These are phyloP conservation scores for Drosophila antonietae DNA, from an alignment of 2,888 invertebrate genomes.

Conservation along the genomic window DNA sequence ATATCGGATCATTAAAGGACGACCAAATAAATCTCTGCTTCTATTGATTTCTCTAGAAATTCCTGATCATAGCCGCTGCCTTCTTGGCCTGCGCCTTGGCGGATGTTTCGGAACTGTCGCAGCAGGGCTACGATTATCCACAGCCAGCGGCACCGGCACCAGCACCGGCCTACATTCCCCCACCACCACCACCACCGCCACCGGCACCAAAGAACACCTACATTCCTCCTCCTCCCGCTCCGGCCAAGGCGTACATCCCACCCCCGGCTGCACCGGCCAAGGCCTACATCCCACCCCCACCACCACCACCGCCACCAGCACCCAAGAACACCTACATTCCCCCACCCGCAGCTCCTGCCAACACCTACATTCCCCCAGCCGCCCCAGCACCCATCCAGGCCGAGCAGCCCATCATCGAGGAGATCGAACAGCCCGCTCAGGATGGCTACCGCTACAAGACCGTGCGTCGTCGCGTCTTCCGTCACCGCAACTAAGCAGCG, in stretches of 20 bases:
- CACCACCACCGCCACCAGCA: constrained; percentile 62
- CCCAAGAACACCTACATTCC: constrained; percentile 67
- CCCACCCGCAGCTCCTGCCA: constrained; percentile 59
- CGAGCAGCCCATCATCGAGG: constrained; percentile 53
- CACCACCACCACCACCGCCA: constrained; percentile 40
- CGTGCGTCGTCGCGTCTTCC: constrained; percentile 76
- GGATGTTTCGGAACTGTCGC: constrained; percentile 65
- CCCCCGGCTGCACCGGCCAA: constrained; percentile 44
- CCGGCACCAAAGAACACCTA: constrained; percentile 46
- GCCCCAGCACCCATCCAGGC: constrained; percentile 56
- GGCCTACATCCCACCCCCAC: constrained; percentile 55
- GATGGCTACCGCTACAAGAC: constrained; percentile 75
- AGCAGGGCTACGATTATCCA: constrained; percentile 69
- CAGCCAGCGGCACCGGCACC: constrained; percentile 64
- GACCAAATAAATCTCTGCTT: not conserved
- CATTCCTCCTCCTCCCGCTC: constrained; percentile 59
- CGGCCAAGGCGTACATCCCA: constrained; percentile 46
- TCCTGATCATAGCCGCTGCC: constrained; percentile 67
- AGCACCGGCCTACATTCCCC: constrained; percentile 56
- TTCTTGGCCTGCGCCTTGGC: constrained; percentile 75
- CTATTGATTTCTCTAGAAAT: constrained; percentile 51
- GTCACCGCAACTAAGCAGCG: constrained; percentile 62
- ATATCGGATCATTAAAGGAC: constrained; percentile 15
- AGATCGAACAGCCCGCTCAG: constrained; percentile 71
- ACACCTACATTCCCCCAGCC: constrained; percentile 64